Conservation (phyloP, 2,113 vertebrate species). For the Stegostoma tigrinum region DNA sequence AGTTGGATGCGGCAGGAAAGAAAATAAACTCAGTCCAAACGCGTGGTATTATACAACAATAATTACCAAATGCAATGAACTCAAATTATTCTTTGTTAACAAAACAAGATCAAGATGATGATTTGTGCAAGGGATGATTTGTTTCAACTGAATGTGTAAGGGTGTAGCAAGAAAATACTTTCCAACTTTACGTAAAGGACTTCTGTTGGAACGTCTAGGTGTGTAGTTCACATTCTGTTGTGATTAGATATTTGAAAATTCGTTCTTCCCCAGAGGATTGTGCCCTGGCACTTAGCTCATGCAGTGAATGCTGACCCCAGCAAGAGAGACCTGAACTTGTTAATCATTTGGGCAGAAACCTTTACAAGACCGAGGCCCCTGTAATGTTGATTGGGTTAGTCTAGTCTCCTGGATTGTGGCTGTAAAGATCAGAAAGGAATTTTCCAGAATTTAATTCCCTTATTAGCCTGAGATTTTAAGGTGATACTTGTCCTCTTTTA, state of each 20-base stretch:
- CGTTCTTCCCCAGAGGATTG: too few relatives aligned
- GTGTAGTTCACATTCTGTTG: too few relatives aligned
- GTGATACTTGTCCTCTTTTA: neutral
- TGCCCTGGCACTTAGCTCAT: too few relatives aligned
- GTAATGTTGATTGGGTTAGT: neutral
- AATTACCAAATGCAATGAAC: neutral
- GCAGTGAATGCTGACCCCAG: too few relatives aligned
- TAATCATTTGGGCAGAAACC: neutral
- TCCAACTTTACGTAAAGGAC: too few relatives aligned
- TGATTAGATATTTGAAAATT: too few relatives aligned
- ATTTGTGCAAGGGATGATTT: neutral
- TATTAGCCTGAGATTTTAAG: neutral
- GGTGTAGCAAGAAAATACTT: neutral
- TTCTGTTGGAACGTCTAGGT: too few relatives aligned
- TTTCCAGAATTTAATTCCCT: neutral
- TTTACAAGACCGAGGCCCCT: too few relatives aligned
- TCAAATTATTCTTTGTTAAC: neutral
- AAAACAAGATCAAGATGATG: neutral
- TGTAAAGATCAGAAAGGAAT: neutral
- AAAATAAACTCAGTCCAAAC: neutral
- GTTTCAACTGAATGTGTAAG: neutral
- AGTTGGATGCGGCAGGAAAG: neutral
- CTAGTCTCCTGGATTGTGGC: neutral
- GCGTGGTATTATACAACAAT: neutral
- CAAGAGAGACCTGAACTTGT: too few relatives aligned